Percentiles rank a stretch among this genome's conserved stretches.
Evolutionary conservation across 1,140 invertebrate species (phyloP).

Genomic region (Globodera ellingtonae): DNA sequence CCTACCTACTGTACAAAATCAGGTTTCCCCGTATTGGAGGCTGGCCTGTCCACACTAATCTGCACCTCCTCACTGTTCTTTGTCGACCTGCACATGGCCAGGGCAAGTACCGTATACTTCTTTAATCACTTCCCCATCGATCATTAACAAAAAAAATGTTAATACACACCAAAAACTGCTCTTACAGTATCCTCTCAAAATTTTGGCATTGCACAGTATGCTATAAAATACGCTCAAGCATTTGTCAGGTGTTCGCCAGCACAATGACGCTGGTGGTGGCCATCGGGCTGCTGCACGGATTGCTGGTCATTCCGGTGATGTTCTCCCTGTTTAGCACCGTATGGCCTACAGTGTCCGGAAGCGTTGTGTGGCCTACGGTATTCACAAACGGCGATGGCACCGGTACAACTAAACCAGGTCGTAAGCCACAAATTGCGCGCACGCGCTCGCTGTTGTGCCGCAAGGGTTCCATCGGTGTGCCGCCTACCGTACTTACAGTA

Average conservation of each 20-base stretch:
- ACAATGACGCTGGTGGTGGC: constrained; percentile 54
- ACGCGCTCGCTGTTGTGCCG: not conserved
- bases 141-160: no score
- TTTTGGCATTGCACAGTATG: not conserved
- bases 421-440: not conserved
- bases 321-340: constrained; percentile 31
- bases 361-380: not conserved
- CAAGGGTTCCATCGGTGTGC: not conserved
- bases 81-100: constrained; percentile 54
- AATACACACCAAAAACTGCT: not conserved
- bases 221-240: not conserved
- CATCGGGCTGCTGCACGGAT: constrained; percentile 49
- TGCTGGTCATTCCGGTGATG: constrained; percentile 50
- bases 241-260: constrained; percentile 41
- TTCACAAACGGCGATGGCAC: not conserved
- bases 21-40: constrained; percentile 51
- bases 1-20: not conserved
- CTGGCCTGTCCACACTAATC: constrained; percentile 52
- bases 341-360: not conserved
- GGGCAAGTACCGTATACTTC: not conserved
- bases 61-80: constrained; percentile 49
- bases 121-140: no score
- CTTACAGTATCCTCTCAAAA: constrained; percentile 16
- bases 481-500: constrained; percentile 7
- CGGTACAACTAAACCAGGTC: not conserved